phyloP scores from a whole-genome alignment of 1,140 invertebrate genomes.

The Nasonia longicornis region DNA sequence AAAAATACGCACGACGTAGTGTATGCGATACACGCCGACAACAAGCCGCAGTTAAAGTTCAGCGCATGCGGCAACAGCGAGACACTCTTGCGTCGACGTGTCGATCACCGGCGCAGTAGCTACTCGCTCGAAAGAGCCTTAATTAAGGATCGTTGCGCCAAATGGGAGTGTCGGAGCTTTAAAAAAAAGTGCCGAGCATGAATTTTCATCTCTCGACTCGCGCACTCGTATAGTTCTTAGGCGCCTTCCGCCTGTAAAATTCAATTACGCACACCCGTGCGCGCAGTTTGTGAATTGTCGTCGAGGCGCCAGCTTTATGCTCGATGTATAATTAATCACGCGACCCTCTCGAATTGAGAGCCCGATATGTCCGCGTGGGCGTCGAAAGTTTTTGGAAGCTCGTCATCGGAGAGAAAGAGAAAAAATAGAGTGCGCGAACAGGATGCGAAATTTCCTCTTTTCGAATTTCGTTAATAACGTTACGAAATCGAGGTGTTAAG shows the following conservation, averaged over 20 bases:
- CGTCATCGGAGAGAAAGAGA: too few relatives aligned
- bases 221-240: neutral
- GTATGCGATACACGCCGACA: neutral
- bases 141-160: conserved; percentile 15
- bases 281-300: neutral
- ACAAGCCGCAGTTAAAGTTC: neutral
- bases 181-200: neutral
- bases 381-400: neutral
- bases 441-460: neutral
- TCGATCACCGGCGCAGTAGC: neutral
- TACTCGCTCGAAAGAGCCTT: neutral
- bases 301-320: neutral
- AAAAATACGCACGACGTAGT: neutral
- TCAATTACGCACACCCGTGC: neutral
- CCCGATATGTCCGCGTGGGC: neutral
- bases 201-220: conserved; percentile 25
- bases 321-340: neutral
- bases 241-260: conserved; percentile 23
- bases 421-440: neutral
- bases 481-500: neutral
- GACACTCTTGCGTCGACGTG: conserved; percentile 7
- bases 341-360: neutral
- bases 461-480: neutral
- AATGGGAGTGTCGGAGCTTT: conserved; percentile 30
- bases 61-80: neutral